phyloP scores from a whole-genome alignment of 1,140 invertebrate species.

The Ips nitidus region DNA sequence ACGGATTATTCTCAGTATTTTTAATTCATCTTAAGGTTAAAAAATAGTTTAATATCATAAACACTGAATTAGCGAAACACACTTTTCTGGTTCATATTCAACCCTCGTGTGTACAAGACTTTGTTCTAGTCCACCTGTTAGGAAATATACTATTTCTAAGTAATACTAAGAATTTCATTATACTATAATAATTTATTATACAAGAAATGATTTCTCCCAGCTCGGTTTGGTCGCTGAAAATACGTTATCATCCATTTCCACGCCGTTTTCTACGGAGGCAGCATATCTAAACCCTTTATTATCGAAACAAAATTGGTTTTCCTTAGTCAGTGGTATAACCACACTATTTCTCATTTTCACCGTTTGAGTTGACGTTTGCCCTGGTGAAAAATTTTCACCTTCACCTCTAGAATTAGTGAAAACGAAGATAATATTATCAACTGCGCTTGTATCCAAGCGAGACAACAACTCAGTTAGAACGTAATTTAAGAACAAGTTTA shows the following conservation, averaged over 20 bases:
- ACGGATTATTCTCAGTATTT: no score
- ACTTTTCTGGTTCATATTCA: no score
- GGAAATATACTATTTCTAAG: no score
- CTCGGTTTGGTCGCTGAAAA: background rate
- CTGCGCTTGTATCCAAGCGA: conserved; percentile 44
- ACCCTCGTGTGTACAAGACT: no score
- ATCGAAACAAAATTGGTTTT: conserved; percentile 47
- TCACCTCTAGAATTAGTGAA: conserved; percentile 46
- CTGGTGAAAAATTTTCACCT: conserved; percentile 42
- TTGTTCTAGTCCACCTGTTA: no score
- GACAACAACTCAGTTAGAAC: no score
- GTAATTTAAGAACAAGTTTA: conserved; percentile 38
- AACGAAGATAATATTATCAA: conserved; percentile 44
- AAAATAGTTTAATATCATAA: no score
- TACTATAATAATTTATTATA: background rate
- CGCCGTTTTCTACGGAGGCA: conserved; percentile 35
- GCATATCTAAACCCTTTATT: conserved; percentile 47
- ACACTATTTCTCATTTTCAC: conserved; percentile 35
- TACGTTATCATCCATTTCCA: conserved; percentile 28
- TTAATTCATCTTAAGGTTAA: no score
- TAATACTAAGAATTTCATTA: no score
- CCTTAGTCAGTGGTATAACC: conserved; percentile 35
- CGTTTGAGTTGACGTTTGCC: conserved; percentile 37
- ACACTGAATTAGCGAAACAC: no score
- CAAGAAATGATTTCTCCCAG: background rate